Percentiles rank a stretch among this genome's conserved stretches.
Conservation (phyloP, 2,888 invertebrate species). For the Callimorpha dominula region DNA sequence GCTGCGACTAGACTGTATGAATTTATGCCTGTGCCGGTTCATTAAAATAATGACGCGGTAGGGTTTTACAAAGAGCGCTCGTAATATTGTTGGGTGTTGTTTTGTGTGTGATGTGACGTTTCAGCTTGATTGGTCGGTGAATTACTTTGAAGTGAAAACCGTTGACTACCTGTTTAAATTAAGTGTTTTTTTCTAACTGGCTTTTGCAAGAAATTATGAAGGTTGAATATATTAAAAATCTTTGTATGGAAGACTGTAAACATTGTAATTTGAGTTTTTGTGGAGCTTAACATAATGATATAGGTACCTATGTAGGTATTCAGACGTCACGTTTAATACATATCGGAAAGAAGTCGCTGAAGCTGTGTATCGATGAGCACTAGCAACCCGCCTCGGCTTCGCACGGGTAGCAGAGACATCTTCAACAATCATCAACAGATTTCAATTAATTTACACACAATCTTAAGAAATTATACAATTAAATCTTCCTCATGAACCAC, state of each 20-base stretch:
- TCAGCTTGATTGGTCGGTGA: background rate
- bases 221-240: background rate
- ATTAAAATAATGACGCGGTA: constrained; percentile 63
- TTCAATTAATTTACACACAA: no score
- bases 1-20: constrained; percentile 33
- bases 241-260: background rate
- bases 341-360: background rate
- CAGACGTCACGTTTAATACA: background rate
- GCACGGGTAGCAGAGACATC: no score
- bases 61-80: constrained; percentile 25
- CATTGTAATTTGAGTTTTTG: background rate
- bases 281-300: background rate
- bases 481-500: no score
- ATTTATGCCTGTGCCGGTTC: constrained; percentile 42
- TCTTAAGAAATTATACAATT: no score
- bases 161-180: background rate
- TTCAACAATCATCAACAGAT: no score
- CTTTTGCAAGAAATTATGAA: background rate
- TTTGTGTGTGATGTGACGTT: constrained; percentile 2
- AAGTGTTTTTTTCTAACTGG: no score
- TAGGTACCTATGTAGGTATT: background rate
- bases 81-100: constrained; percentile 16
- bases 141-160: background rate
- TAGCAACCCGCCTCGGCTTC: no score
- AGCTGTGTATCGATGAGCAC: no score